Percentiles rank a stretch among this genome's conserved stretches.
phyloP scores from a whole-genome alignment of 2,888 invertebrate genomes.

The Drosophila cracens region DNA sequence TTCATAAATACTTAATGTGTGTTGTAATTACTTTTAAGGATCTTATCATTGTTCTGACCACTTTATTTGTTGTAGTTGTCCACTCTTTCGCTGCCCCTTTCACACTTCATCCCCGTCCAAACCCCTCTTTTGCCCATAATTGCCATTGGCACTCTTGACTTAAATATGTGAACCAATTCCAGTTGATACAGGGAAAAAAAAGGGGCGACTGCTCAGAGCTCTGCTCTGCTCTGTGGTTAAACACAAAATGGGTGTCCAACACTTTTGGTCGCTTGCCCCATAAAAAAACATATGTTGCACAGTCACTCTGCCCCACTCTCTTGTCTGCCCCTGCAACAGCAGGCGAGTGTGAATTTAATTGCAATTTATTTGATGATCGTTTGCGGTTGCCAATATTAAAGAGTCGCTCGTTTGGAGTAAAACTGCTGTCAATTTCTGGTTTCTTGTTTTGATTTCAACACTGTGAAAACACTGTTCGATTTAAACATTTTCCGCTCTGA shows the following conservation, averaged over 20 bases:
- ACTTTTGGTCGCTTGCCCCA: slow-evolving; percentile 38
- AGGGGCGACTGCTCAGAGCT: slow-evolving; percentile 9
- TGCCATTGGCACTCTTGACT: slow-evolving; percentile 33
- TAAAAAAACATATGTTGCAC: slow-evolving; percentile 49
- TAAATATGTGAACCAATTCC: slow-evolving; percentile 39
- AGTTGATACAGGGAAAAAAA: slow-evolving; percentile 20
- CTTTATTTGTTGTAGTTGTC: slow-evolving; percentile 7
- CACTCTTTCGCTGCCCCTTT: background rate
- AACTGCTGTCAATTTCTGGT: background rate
- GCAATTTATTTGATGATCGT: slow-evolving; percentile 50
- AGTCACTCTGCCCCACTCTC: background rate
- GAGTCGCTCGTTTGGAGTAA: background rate
- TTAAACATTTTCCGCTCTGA: background rate
- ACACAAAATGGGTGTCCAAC: slow-evolving; percentile 42
- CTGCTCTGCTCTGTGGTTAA: slow-evolving; percentile 43
- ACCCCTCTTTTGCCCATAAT: slow-evolving; percentile 14
- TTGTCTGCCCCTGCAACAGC: slow-evolving; percentile 12
- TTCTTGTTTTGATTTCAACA: background rate
- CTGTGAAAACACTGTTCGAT: background rate
- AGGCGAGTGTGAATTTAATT: slow-evolving; percentile 67
- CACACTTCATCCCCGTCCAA: background rate
- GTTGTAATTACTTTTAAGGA: slow-evolving; percentile 71
- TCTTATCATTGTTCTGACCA: slow-evolving; percentile 54
- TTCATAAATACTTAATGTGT: slow-evolving; percentile 79
- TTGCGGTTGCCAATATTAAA: slow-evolving; percentile 7